Conservation (phyloP, 2,888 invertebrate species). For the Carpatolechia fugitivella region DNA sequence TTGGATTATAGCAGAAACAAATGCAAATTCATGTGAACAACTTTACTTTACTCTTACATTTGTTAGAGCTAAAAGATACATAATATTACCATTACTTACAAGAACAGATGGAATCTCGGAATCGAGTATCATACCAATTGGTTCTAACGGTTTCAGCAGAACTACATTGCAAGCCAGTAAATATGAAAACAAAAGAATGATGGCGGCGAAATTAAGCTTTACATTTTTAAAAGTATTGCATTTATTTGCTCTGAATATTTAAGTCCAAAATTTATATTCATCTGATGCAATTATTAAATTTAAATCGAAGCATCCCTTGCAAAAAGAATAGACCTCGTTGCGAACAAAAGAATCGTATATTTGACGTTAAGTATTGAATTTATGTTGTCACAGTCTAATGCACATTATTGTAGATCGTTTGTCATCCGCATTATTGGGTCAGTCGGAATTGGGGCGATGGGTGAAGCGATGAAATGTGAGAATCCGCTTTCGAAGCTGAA, state of each 20-base stretch:
- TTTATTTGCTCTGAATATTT: too few species aligned
- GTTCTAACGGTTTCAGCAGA: too few species aligned
- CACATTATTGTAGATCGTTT: constrained; percentile 46
- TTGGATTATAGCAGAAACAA: constrained; percentile 4
- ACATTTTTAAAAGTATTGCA: too few species aligned
- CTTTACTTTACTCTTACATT: not conserved
- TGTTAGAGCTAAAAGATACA: constrained; percentile 9
- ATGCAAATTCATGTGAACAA: not conserved
- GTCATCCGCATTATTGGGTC: constrained; percentile 43
- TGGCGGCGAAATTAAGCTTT: too few species aligned
- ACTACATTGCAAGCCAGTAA: too few species aligned
- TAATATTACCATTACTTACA: constrained; percentile 3
- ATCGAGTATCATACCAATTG: too few species aligned
- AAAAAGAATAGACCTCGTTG: constrained; percentile 29
- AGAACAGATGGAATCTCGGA: not conserved
- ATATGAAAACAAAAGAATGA: too few species aligned
- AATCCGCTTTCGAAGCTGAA: constrained; percentile 15
- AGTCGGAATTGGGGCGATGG: constrained; percentile 33
- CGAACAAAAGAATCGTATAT: constrained; percentile 44
- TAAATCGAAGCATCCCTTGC: not conserved
- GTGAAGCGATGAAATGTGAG: constrained; percentile 22
- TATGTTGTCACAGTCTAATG: constrained; percentile 51
- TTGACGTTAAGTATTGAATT: constrained; percentile 32
- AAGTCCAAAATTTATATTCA: too few species aligned
- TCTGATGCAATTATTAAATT: too few species aligned